Evolutionary conservation across 2,888 invertebrate species (phyloP), one percentile per base, ranked within the genome.

Genomic region (Acanthosepion esculentum): DNA sequence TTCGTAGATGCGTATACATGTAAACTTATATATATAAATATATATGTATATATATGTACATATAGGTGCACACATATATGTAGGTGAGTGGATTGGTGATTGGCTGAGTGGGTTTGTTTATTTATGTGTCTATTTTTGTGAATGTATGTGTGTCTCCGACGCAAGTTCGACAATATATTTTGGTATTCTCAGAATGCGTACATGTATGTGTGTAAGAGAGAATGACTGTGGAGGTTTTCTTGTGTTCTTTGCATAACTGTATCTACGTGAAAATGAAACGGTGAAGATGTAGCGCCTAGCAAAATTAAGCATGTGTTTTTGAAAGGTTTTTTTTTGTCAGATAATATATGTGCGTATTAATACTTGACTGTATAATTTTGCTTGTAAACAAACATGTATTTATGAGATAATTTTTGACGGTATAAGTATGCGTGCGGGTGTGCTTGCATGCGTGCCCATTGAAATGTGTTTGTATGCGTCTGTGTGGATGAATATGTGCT

Each of bases 1-100:
- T 78, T 78, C 78, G n/a, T 78, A 78, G 78, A 78, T 78, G 78
- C 78, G 78, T 33, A 78, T 78, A 78, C 78, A 78, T 78, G 78
- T 78, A 78, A 78, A 78, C 78, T 23, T 78, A 78, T 78, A 78
- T 33, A 78, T 78, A 78, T 78, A 78, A 15, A 78, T 33, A n/a
- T 78, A n/a, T 78, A 33, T 78, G 15, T n/a, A 78, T 78, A 78
- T 78, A 78, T 78, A 33, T 78, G 12, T 78, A 15, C 18, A n/a
- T 33, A 78, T 78, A n/a, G 10, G 15, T 12, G 33, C 18, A 33
- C n/a, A 78, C 78, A 78, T n/a, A 78, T n/a, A 78, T 78, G 78
- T 78, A 12, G 78, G 78, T 78, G n/a, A 33, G 78, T 78, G 78
- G n/a, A 15, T 33, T 33, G 78, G 78, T 78, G 78, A 78, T 20